Evolutionary conservation across 2,113 vertebrate genomes (phyloP), one percentile per base, ranked within the genome.

Genomic region (Scophthalmus maximus): DNA sequence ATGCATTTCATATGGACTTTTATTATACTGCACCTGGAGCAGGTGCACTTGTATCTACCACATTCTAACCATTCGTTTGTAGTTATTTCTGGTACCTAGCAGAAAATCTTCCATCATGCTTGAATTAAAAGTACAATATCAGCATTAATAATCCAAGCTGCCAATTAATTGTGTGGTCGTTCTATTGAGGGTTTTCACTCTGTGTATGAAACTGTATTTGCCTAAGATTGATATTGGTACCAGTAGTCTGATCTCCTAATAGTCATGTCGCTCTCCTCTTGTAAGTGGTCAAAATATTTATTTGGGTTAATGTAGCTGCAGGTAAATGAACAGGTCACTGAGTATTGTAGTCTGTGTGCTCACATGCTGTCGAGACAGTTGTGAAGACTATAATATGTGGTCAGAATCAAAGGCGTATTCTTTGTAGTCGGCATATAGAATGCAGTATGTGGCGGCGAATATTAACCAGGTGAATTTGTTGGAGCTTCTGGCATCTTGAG

Each of bases 391-490:
- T 11, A n/a, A 32, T 22, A 2, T 42, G 0, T 38, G 6, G 1
- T 32, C 8, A 22, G 29, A 30, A 82, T 63, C 32, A n/a, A 12
- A 64, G 22, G 17, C 11, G 3, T 34, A 26, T 36, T 66, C 7
- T 49, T 23, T 32, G 18, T 61, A 29, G 15, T 70, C 44, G 29
- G 15, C 18, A 36, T 40, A 26, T 8, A 32, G 42, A 20, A 29
- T 70, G n/a, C 11, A 49, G 30, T 52, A 14, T 68, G 8, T 63
- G 59, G 58, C 65, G 27, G 80, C 77, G 67, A 61, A 50, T 83
- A 62, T 68, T 62, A 46, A 78, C 46, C 61, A 68, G 52, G 59
- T 80, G 55, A 68, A 52, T 53, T 12, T 59, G 51, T 60, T 36
- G 9, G 40, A 76, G 53, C 60, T 52, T 60, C 42, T 38, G 71